phyloP scores from a whole-genome alignment of 1,140 invertebrate genomes.

The Drosophila biarmipes region DNA sequence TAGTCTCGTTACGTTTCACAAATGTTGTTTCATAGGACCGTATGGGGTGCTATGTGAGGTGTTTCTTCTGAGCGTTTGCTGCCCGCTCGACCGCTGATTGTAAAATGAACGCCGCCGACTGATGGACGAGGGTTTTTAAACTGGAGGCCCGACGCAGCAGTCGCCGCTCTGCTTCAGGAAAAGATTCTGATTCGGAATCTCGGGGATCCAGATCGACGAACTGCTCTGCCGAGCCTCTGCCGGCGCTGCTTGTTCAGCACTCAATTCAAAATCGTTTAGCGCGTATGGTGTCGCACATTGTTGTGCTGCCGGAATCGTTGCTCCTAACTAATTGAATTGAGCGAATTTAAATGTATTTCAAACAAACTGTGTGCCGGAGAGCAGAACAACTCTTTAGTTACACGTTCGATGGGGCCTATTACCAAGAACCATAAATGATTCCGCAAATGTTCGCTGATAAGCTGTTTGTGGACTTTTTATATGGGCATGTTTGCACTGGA shows the following conservation, averaged over 20 bases:
- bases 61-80: constrained; percentile 30
- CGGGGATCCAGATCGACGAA: background rate
- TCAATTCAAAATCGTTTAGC: constrained; percentile 61
- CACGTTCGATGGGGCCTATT: background rate
- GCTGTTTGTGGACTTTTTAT: constrained; percentile 10
- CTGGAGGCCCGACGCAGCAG: constrained; percentile 3
- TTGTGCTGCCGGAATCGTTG: constrained; percentile 62
- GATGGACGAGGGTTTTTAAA: constrained; percentile 48
- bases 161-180: constrained; percentile 21
- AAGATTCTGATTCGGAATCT: constrained; percentile 16
- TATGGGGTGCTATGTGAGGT: constrained; percentile 11
- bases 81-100: constrained; percentile 47
- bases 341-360: constrained; percentile 36
- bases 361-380: constrained; percentile 3
- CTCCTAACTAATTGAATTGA: constrained; percentile 67
- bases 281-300: constrained; percentile 1
- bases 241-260: constrained; percentile 65
- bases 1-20: constrained; percentile 56
- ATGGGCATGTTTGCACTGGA: background rate
- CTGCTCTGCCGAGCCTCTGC: constrained; percentile 9
- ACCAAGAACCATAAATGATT: constrained; percentile 12
- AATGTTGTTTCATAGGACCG: constrained; percentile 21
- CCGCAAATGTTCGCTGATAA: constrained; percentile 8
- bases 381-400: constrained; percentile 13
- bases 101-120: constrained; percentile 51